phyloP scores from a whole-genome alignment of 2,113 vertebrate species.

The Dissostichus mawsoni region DNA sequence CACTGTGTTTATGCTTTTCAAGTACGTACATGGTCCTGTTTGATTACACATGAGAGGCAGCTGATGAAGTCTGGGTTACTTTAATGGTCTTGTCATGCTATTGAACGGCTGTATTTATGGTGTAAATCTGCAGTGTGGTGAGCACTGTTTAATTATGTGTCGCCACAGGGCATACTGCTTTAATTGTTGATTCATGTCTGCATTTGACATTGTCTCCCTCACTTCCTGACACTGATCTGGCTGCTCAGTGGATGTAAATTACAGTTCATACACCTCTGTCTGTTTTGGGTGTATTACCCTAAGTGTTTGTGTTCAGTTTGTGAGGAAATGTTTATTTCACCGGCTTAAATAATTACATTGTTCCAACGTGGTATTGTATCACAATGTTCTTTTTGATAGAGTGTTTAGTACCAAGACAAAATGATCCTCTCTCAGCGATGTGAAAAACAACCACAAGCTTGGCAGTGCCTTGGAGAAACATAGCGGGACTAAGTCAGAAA shows the following conservation, averaged over 20 bases:
- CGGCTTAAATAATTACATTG: background rate
- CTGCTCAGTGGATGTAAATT: slow-evolving; percentile 45
- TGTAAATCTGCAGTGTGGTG: slow-evolving; percentile 53
- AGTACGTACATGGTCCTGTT: slow-evolving; percentile 38
- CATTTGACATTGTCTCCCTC: slow-evolving; percentile 30
- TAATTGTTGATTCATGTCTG: slow-evolving; percentile 62
- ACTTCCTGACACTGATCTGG: slow-evolving; percentile 30
- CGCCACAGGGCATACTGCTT: slow-evolving; percentile 36
- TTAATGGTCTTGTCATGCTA: slow-evolving; percentile 56
- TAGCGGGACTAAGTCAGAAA: too few relatives aligned
- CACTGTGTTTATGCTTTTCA: slow-evolving; percentile 50
- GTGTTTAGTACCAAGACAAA: slow-evolving; percentile 2
- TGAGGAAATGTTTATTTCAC: slow-evolving; percentile 6
- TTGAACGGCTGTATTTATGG: slow-evolving; percentile 45
- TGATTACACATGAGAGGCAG: slow-evolving; percentile 48
- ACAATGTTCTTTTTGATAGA: background rate
- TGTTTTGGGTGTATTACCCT: slow-evolving; percentile 38
- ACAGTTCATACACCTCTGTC: slow-evolving; percentile 30
- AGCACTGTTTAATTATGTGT: slow-evolving; percentile 52
- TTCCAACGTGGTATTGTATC: background rate
- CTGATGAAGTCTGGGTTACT: slow-evolving; percentile 56
- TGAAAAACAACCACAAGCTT: slow-evolving; percentile 11
- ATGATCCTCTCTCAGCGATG: background rate
- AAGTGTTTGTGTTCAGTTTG: slow-evolving; percentile 48
- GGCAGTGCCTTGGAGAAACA: background rate